Base-by-base conservation (phyloP, 2,797 vertebrate species). In the Poeciliopsis turneri region DNA sequence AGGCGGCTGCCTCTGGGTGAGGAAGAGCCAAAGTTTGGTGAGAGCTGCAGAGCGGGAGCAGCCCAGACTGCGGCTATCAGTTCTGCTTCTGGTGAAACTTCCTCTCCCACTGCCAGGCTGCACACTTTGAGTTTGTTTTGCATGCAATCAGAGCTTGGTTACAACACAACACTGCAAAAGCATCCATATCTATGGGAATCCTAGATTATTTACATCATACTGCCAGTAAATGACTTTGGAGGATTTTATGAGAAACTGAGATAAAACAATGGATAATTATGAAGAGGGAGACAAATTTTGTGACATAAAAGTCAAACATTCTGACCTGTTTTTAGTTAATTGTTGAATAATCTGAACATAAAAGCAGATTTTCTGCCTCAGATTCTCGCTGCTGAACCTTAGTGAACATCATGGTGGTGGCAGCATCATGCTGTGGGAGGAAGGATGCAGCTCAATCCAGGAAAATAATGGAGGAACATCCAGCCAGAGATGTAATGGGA, bases 1-100 rank as follows among this genome's bases (percentile, higher is more conserved):
- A 71, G 3, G 1, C 33, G 12, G 39, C 53, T 28, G 0, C 45
- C 39, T 39, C 7, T 78, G 36, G 47, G 30, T 49, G 47, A 47
- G 49, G 39, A 76, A 25, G 46, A 15, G 9, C 0, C 8, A 36
- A 49, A 20, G 0, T 57, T 72, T 64, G 0, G 0, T 72, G 28
- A 66, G 18, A 72, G 45, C 28, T 6, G n/a, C 39, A 46, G 61
- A 75, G 36, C 41, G 4, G 49, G 10, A 36, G 49, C 53, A 43
- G 45, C 41, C 43, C 68, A 53, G 66, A 64, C 64, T 57, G 53
- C 66, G 11, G 45, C 57, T 7, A 13, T 53, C 53, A 49, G 25
- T 25, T 12, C 39, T 71, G 53, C 43, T 46, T 13, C 33, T 18
- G 47, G 23, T 70, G 49, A 70, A 53, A 11, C 47, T 25, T 47